Base-by-base conservation (phyloP, 2,113 vertebrate species). In the Bettongia penicillata region DNA sequence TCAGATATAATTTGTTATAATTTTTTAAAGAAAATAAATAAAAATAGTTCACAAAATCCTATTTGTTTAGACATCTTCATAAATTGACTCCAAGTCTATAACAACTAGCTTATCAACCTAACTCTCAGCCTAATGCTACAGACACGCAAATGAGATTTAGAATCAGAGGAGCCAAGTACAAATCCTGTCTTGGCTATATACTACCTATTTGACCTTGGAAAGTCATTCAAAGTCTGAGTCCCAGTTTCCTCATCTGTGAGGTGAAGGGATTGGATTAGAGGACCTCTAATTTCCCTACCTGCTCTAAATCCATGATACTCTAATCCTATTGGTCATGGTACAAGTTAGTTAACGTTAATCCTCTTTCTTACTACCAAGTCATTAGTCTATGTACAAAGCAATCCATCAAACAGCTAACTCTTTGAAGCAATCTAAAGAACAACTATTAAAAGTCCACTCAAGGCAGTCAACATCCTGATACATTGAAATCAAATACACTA, bases 371-470 rank as follows among this genome's bases (percentile, higher is more conserved):
- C 77, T 68, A 91, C 37, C 93, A 26, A 55, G 2, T 93, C 90
- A 49, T 95, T 93, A 77, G 5, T 31, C 1, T 0, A 28, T 94
- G 57, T 95, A 68, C n/a, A 94, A 68, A 68, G 94, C 48, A 93
- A n/a, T 8, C 50, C 12, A 90, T 77, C 51, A 91, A 52, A 89
- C 52, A 95, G 22, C 49, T 22, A 92, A 37, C 4, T 89, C n/a
- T 89, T 93, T 94, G 51, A 2, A 53, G 3, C 53, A 94, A 93
- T 43, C 61, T 94, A 84, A 96, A 97, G 25, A 96, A 91, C 16
- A 23, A 1, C 90, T 68, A 94, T 28, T 55, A 77, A 96, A 94
- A 92, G 37, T 10, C 89, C 26, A n/a, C 90, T 16, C 28, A 93
- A 94, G 91, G 3, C 94, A 94, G 25, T 22, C n/a, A 57, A 89